Base-by-base conservation (phyloP, 92 coral and sea anemone genomes). In the Isaurus tuberculatus region DNA sequence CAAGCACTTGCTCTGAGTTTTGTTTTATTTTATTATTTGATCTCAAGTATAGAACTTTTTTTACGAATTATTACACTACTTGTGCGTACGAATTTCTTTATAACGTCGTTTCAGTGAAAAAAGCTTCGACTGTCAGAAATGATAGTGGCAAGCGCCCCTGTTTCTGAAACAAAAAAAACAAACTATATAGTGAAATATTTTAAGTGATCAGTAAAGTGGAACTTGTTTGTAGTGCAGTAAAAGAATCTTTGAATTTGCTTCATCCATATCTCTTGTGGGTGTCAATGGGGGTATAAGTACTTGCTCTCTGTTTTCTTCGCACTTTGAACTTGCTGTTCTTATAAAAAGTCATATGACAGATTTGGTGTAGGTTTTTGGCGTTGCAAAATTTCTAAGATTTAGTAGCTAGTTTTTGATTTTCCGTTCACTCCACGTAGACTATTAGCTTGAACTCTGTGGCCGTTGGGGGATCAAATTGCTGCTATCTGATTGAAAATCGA, bases 401-500 rank as follows among this genome's bases (percentile, higher is more conserved):
- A 27, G 67, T 22, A 37, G n/a, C 51, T 57, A 25, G 67, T 40
- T 40, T 36, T 34, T 55, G 25, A 43, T 40, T 40, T 36, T 55
- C 17, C 42, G 31, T 25, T 42, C 36, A 40, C n/a, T 55, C 2
- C 42, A 20, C 23, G 27, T 20, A 55, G 63, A n/a, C 63, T 77
- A 51, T 42, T 36, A 55, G 67, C 69, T 57, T 34, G 55, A 58
- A 60, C 70, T 6, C 60, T 77, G 64, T 77, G 82, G 48, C 82
- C 70, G 53, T 57, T 61, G 69, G 82, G n/a, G 70, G 64, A 77
- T 77, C 82, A 77, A 58, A 77, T 77, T 22, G 69, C 82, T 26
- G 49, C 70, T 77, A 77, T 77, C 82, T 57, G 82, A 77, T 77
- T 77, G 82, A 77, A n/a, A 77, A 77, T 77, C 82, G 82, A 77